Conservation (phyloP, 1,140 invertebrate genomes). For the Frieseomelitta varia region DNA sequence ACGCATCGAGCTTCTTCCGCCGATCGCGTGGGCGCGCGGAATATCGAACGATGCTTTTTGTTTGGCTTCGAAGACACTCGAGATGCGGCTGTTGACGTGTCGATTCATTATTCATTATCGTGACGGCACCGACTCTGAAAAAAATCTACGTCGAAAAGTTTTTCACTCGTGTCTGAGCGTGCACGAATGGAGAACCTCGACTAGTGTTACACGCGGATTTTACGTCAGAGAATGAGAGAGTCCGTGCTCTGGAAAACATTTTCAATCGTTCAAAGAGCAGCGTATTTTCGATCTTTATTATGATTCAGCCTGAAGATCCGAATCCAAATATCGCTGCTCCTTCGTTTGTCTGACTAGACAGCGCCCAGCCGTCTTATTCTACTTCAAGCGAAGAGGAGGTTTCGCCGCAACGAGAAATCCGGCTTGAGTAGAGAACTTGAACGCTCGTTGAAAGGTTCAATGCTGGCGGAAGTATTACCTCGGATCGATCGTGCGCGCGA, state of each 20-base stretch:
- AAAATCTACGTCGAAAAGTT: background rate
- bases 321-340: too few relatives aligned
- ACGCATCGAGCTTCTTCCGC: background rate
- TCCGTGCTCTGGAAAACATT: background rate
- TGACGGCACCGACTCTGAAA: background rate
- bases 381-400: background rate
- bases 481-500: background rate
- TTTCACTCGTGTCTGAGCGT: background rate
- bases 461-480: background rate
- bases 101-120: constrained; percentile 28
- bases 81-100: background rate
- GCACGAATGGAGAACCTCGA: background rate
- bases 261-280: background rate
- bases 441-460: background rate
- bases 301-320: background rate
- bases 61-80: background rate
- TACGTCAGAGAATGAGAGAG: too few relatives aligned
- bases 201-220: background rate
- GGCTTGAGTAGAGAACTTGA: background rate
- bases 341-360: background rate
- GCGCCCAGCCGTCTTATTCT: background rate
- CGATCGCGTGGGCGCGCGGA: constrained; percentile 2
- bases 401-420: background rate
- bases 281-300: background rate
- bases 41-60: background rate